Evolutionary conservation across 2,888 invertebrate species (phyloP).

Genomic region (Abrostola tripartita): DNA sequence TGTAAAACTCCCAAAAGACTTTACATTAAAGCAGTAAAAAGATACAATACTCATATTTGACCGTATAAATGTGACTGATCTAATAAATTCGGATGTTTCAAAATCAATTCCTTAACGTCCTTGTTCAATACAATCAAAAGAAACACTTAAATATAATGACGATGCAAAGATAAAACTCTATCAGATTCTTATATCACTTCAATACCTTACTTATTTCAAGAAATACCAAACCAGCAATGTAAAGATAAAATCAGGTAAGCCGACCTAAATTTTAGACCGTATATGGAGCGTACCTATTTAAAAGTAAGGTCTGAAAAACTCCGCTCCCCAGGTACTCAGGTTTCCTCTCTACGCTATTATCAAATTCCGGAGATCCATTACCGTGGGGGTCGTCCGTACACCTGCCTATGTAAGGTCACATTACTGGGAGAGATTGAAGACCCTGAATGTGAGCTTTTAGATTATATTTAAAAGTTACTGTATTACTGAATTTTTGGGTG

Average conservation of each 20-base stretch:
- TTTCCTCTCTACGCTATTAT: conserved; percentile 19
- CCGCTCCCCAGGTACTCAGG: conserved; percentile 11
- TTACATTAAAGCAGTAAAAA: no score
- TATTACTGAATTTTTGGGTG: no score
- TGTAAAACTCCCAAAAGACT: no score
- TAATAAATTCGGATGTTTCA: no score
- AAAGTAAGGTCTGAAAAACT: conserved; percentile 7
- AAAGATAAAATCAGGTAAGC: neutral
- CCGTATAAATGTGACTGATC: no score
- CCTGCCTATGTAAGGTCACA: conserved; percentile 11
- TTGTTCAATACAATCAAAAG: no score
- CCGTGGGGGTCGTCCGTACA: conserved; percentile 9
- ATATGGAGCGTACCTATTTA: neutral
- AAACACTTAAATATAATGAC: no score
- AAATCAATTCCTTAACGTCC: no score
- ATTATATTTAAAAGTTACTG: neutral
- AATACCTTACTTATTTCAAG: no score
- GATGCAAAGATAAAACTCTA: no score
- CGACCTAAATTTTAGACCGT: conserved; percentile 4
- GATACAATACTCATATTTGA: no score
- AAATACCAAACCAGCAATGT: neutral
- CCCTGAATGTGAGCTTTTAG: neutral
- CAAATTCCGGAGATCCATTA: conserved; percentile 32
- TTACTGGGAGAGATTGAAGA: conserved; percentile 13
- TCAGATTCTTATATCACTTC: no score